Percentiles rank a stretch among this genome's conserved stretches.
phyloP scores from a whole-genome alignment of 2,797 vertebrate genomes.

The Onychomys leucogaster region DNA sequence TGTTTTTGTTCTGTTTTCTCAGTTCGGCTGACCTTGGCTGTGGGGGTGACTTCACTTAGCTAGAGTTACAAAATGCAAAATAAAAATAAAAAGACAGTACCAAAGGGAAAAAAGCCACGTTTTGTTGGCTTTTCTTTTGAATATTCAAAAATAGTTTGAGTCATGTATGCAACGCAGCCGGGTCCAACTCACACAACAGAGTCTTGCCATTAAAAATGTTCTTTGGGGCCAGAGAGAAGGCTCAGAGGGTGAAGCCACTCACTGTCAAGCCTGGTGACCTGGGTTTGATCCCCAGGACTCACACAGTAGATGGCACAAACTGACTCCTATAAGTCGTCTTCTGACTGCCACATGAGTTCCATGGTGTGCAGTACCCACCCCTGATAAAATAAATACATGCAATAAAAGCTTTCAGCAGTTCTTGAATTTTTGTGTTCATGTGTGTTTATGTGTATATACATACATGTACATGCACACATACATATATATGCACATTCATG shows the following conservation, averaged over 20 bases:
- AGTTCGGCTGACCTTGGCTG: slow-evolving; percentile 73
- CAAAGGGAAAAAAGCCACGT: neutral
- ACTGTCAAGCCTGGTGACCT: neutral
- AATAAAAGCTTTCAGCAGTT: neutral
- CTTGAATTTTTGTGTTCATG: neutral
- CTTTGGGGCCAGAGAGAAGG: neutral
- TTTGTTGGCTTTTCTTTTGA: slow-evolving; percentile 36
- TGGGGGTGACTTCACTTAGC: slow-evolving; percentile 74
- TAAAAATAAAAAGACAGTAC: slow-evolving; percentile 5
- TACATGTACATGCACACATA: no score
- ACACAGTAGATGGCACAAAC: neutral
- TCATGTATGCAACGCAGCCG: neutral
- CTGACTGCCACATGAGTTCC: neutral
- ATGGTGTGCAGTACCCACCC: neutral
- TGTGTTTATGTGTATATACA: neutral
- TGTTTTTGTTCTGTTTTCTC: slow-evolving; percentile 65
- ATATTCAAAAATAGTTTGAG: neutral
- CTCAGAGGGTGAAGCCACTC: neutral
- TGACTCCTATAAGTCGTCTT: neutral
- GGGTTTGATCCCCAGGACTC: neutral
- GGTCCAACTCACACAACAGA: neutral
- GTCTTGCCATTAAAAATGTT: neutral
- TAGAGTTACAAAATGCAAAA: slow-evolving; percentile 68
- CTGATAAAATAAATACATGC: neutral
- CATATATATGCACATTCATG: neutral